Percentiles rank a stretch among this genome's conserved stretches.
phyloP scores from a whole-genome alignment of 2,113 vertebrate species.

The Steatornis caripensis region DNA sequence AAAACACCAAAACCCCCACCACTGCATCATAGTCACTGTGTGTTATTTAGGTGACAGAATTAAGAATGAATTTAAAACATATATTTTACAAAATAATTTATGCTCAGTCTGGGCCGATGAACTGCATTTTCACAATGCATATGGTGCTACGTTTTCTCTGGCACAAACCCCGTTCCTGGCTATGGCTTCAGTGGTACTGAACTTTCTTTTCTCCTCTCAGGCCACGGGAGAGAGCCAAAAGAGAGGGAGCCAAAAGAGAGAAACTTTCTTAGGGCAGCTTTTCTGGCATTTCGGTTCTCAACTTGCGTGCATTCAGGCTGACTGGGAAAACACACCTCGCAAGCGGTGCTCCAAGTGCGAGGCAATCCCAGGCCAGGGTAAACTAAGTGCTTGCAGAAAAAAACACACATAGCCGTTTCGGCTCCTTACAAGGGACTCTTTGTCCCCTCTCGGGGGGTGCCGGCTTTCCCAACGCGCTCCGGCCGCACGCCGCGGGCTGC shows the following conservation, averaged over 20 bases:
- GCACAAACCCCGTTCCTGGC: background rate
- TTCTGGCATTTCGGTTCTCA: background rate
- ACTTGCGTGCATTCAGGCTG: background rate
- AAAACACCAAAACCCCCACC: accelerated
- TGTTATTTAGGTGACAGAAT: background rate
- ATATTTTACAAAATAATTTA: background rate
- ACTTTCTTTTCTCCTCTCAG: background rate
- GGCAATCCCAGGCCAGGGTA: background rate
- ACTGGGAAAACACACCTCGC: background rate
- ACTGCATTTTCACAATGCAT: background rate
- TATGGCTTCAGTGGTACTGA: background rate
- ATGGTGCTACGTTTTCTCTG: background rate
- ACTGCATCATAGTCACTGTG: background rate
- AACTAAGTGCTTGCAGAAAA: background rate
- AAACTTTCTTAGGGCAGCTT: background rate
- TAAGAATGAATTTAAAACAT: background rate
- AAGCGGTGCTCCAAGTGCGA: background rate
- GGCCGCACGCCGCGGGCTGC: background rate
- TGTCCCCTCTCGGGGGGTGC: background rate
- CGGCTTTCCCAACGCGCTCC: background rate
- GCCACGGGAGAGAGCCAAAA: background rate
- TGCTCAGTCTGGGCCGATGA: background rate
- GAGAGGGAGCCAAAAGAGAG: background rate
- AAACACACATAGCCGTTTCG: background rate
- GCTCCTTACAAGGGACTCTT: background rate